phyloP scores from a whole-genome alignment of 2,113 vertebrate species.

The Stigmatopora argus region DNA sequence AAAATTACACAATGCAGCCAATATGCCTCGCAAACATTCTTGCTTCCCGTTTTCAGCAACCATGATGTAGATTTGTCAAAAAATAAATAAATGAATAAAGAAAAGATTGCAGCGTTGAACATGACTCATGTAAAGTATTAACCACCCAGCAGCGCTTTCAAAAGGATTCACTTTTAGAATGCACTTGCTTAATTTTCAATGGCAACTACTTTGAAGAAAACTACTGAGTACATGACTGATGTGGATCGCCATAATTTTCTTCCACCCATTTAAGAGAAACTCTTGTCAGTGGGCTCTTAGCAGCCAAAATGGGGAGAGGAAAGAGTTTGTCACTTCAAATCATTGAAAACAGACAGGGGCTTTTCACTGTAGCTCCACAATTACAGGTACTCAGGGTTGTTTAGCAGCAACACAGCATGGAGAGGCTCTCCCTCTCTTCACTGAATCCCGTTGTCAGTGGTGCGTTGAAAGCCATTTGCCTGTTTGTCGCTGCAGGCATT shows the following conservation, averaged over 20 bases:
- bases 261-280: slow-evolving; percentile 42
- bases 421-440: slow-evolving; percentile 64
- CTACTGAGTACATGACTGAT: slow-evolving; percentile 32
- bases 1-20: slow-evolving; percentile 32
- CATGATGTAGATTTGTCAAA: not conserved
- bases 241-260: slow-evolving; percentile 31
- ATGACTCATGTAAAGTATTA: not conserved
- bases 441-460: slow-evolving; percentile 78
- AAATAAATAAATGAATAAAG: not conserved
- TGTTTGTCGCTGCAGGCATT: slow-evolving; percentile 82
- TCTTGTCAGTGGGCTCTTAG: slow-evolving; percentile 57
- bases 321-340: slow-evolving; percentile 82
- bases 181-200: slow-evolving; percentile 14
- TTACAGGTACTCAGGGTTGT: slow-evolving; percentile 89
- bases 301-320: slow-evolving; percentile 42
- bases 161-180: slow-evolving; percentile 5
- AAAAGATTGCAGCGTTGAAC: slow-evolving; percentile 7
- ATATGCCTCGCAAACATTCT: slow-evolving; percentile 19
- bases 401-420: slow-evolving; percentile 81
- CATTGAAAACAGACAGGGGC: slow-evolving; percentile 81
- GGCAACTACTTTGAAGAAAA: slow-evolving; percentile 18
- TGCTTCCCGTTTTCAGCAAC: slow-evolving; percentile 14
- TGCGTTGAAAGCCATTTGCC: slow-evolving; percentile 91
- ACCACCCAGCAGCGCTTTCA: slow-evolving; percentile 7
- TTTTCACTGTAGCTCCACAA: slow-evolving; percentile 84